Conservation (phyloP, 1,140 invertebrate genomes). For the Aradophagus sp. region DNA sequence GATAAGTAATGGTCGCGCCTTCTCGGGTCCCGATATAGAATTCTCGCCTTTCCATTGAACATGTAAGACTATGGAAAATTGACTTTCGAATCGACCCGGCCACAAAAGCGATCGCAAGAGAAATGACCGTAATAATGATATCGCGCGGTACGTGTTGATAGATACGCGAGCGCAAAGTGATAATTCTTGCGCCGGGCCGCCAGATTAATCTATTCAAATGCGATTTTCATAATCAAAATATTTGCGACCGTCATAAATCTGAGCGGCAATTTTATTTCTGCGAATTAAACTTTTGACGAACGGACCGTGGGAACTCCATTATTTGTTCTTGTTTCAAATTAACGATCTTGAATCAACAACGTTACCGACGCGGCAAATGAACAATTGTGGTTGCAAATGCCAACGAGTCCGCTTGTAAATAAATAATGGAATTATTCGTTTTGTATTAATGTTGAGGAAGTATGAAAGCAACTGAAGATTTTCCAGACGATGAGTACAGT, state of each 20-base stretch:
- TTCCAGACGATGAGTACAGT: too few relatives aligned
- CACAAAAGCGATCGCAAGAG: conserved; percentile 38
- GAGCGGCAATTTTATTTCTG: too few relatives aligned
- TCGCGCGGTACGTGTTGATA: conserved; percentile 17
- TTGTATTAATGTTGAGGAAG: too few relatives aligned
- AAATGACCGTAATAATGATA: conserved; percentile 46
- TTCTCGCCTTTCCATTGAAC: conserved; percentile 21
- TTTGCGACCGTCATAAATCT: neutral
- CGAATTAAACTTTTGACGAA: too few relatives aligned
- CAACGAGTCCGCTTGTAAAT: too few relatives aligned
- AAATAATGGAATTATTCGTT: too few relatives aligned
- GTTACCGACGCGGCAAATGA: too few relatives aligned
- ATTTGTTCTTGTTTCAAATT: too few relatives aligned
- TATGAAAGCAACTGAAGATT: too few relatives aligned
- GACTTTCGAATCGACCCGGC: conserved; percentile 55
- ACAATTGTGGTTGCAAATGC: too few relatives aligned
- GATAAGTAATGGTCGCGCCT: conserved; percentile 38
- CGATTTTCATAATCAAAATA: neutral
- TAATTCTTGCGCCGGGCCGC: neutral
- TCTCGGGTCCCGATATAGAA: conserved; percentile 30
- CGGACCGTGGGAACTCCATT: too few relatives aligned
- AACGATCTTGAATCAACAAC: too few relatives aligned
- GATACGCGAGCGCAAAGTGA: conserved; percentile 10
- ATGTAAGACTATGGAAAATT: conserved; percentile 34
- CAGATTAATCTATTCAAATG: neutral